Percentiles rank a stretch among this genome's conserved stretches.
Evolutionary conservation across 1,140 invertebrate genomes (phyloP).

Genomic region (Elysia chlorotica): DNA sequence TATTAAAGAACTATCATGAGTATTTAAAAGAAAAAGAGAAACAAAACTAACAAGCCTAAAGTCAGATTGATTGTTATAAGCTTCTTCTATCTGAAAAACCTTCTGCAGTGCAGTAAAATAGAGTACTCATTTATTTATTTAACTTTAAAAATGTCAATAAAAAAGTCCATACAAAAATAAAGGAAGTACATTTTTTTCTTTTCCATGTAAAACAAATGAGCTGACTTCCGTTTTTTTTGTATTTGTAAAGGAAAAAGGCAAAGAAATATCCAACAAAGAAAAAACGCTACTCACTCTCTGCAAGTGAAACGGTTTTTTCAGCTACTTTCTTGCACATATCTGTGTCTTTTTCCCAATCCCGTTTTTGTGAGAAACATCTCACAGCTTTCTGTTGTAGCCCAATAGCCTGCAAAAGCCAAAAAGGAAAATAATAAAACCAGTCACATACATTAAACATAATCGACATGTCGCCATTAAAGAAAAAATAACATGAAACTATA

Average conservation of each 20-base stretch:
- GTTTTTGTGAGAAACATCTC: conserved; percentile 63
- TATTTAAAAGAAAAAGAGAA: too few relatives aligned
- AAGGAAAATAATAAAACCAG: background rate
- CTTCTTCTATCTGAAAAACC: too few relatives aligned
- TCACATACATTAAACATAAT: background rate
- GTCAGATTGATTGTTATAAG: too few relatives aligned
- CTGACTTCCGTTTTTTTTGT: too few relatives aligned
- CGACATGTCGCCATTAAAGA: background rate
- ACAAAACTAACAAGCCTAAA: too few relatives aligned
- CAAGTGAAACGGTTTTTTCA: conserved; percentile 44
- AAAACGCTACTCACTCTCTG: conserved; percentile 41
- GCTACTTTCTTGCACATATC: conserved; percentile 48
- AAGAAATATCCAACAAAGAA: background rate
- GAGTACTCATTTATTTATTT: too few relatives aligned
- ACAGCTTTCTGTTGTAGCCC: conserved; percentile 66
- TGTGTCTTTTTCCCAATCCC: conserved; percentile 68
- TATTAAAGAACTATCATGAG: too few relatives aligned
- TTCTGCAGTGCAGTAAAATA: too few relatives aligned
- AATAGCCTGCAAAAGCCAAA: conserved; percentile 68
- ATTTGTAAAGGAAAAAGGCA: background rate
- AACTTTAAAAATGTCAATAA: too few relatives aligned
- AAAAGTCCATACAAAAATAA: too few relatives aligned
- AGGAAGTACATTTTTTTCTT: too few relatives aligned
- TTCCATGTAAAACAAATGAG: too few relatives aligned
- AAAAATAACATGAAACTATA: background rate